Evolutionary conservation across 1,140 invertebrate species (phyloP).

Genomic region (Metopolophium dirhodum): DNA sequence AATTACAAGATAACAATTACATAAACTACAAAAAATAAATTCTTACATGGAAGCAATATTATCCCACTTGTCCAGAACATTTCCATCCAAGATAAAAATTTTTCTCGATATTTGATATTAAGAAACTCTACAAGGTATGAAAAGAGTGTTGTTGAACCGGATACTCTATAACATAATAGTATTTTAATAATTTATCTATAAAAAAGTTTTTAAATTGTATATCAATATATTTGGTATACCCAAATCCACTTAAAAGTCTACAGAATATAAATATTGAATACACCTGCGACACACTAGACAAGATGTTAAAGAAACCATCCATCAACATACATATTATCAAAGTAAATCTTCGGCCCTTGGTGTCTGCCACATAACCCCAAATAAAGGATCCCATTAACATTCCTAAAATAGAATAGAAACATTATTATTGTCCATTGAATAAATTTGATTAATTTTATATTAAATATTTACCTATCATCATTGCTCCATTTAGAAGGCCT

Average conservation of each 20-base stretch:
- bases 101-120: slow-evolving; percentile 19
- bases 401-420: slow-evolving; percentile 67
- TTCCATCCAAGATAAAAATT: slow-evolving; percentile 51
- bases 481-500: slow-evolving; percentile 79
- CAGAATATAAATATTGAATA: slow-evolving; percentile 88
- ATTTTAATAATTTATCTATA: neutral
- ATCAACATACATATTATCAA: slow-evolving; percentile 87
- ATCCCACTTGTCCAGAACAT: slow-evolving; percentile 47
- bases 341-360: slow-evolving; percentile 81
- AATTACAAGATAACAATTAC: neutral
- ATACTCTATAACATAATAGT: neutral
- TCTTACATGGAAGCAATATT: slow-evolving; percentile 41
- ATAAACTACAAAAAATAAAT: neutral
- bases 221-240: slow-evolving; percentile 66
- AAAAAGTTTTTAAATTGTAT: neutral
- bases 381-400: slow-evolving; percentile 93
- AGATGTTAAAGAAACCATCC: slow-evolving; percentile 86
- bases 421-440: neutral
- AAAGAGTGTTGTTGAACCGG: neutral
- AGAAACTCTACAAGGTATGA: slow-evolving; percentile 39
- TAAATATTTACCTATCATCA: slow-evolving; percentile 62
- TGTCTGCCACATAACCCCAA: slow-evolving; percentile 90
- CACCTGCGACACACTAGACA: slow-evolving; percentile 84
- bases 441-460: neutral
- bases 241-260: slow-evolving; percentile 87